Evolutionary conservation across 2,113 vertebrate species (phyloP).

Genomic region (Oreochromis niloticus): DNA sequence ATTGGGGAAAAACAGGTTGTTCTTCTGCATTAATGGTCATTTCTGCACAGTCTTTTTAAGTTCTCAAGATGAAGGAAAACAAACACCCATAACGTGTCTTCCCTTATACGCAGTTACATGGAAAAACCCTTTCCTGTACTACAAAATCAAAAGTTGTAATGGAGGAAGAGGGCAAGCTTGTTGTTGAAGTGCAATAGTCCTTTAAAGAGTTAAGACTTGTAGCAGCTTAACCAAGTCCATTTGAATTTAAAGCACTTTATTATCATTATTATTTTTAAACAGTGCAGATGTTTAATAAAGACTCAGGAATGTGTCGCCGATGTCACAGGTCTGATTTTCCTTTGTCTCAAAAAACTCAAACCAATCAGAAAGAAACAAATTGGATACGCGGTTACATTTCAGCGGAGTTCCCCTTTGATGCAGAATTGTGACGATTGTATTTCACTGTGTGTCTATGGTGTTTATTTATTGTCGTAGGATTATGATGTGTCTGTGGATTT

Average conservation of each 20-base stretch:
- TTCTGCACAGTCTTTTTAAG: neutral
- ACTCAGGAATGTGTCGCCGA: conserved; percentile 53
- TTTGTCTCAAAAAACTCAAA: conserved; percentile 2
- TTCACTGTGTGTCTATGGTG: conserved; percentile 30
- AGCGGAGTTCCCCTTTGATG: conserved; percentile 20
- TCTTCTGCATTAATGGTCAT: neutral
- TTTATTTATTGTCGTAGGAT: conserved; percentile 41
- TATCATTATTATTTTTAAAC: neutral
- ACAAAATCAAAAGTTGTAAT: neutral
- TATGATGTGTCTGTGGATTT: neutral
- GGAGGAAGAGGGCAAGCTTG: neutral
- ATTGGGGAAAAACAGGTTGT: accelerated
- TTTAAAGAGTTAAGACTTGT: conserved; percentile 44
- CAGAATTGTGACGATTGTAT: conserved; percentile 36
- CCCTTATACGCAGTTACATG: neutral
- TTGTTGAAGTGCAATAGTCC: conserved; percentile 44
- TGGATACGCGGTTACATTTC: neutral
- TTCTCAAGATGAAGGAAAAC: neutral
- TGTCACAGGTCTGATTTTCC: conserved; percentile 13
- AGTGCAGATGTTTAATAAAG: conserved; percentile 29
- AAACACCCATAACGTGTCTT: conserved; percentile 6
- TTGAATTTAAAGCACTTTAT: conserved; percentile 36
- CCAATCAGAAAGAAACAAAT: neutral
- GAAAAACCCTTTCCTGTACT: neutral
- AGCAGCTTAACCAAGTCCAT: conserved; percentile 25